Base-by-base conservation (phyloP, 2,113 vertebrate genomes). In the Reinhardtius hippoglossoides region DNA sequence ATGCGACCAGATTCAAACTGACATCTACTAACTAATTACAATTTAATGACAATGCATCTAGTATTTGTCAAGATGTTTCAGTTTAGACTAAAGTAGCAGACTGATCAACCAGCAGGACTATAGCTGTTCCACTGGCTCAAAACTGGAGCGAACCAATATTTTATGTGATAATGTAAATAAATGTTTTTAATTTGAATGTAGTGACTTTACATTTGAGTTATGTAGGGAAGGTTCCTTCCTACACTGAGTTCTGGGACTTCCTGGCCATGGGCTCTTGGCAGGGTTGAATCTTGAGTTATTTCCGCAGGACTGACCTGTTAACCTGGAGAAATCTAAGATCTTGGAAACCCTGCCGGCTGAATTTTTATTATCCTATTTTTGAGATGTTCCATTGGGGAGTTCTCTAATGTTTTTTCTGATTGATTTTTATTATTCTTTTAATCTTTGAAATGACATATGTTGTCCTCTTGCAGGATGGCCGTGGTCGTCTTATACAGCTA, bases 401-500 rank as follows among this genome's bases (percentile, higher is more conserved):
- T 20, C 14, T 60, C 23, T 44, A 1, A 5, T 40, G 8, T 46
- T 37, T 44, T 31, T 31, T 31, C 27, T 31, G 27, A 6, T 31
- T 31, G 31, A 31, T 6, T 31, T 6, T 31, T 31, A 31, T 31
- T 31, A 31, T 31, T 31, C 5, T 31, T 31, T 67, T 5, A 23
- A 57, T 68, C 48, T 37, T 24, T 52, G 21, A 56, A 70, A 67
- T 68, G 68, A 75, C 52, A 35, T 1, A 82, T 87, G 74, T 73
- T 82, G 1, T 87, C 18, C 40, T 77, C 54, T 94, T 89, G 20
- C 93, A 99, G 98, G 89, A 94, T 97, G 79, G 94, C 96, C 7
- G 92, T 96, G 23, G 94, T 99, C 44, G 93, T 99, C 76, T 93
- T 99, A 56, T 99, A 99, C 90, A 98, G 97, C 92, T 98, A 97